phyloP scores from a whole-genome alignment of 2,797 vertebrate genomes.

The Varecia variegata region DNA sequence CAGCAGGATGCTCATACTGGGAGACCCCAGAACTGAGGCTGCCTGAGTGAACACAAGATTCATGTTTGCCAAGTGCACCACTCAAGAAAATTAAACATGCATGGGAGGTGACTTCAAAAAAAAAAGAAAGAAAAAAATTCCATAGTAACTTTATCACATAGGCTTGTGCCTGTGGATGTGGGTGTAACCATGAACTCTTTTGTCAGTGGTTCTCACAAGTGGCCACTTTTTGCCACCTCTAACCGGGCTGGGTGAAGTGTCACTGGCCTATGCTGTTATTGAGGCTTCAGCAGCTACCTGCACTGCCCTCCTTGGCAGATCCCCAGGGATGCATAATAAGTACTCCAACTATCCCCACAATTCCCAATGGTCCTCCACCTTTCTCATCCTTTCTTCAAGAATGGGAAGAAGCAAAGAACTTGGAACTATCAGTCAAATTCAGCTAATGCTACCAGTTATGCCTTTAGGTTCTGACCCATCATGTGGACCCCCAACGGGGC shows the following conservation, averaged over 20 bases:
- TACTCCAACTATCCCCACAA: background rate
- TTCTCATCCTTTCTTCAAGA: conserved; percentile 25
- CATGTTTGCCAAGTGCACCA: background rate
- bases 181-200: background rate
- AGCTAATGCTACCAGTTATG: background rate
- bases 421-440: background rate
- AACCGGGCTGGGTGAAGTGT: background rate
- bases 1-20: background rate
- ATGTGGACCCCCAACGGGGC: fast-evolving
- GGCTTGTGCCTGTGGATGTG: background rate
- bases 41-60: background rate
- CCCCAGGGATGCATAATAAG: background rate
- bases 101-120: background rate
- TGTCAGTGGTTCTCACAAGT: background rate
- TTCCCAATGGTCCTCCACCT: background rate
- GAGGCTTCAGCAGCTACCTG: background rate
- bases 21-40: background rate
- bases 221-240: background rate
- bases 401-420: background rate
- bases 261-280: background rate
- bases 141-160: background rate
- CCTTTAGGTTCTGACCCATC: background rate
- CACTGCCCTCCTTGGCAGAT: background rate
- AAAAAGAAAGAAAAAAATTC: background rate
- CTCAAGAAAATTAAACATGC: background rate